Evolutionary conservation across 2,888 invertebrate genomes (phyloP), one percentile per base, ranked within the genome.

Genomic region (Maniola hyperantus): DNA sequence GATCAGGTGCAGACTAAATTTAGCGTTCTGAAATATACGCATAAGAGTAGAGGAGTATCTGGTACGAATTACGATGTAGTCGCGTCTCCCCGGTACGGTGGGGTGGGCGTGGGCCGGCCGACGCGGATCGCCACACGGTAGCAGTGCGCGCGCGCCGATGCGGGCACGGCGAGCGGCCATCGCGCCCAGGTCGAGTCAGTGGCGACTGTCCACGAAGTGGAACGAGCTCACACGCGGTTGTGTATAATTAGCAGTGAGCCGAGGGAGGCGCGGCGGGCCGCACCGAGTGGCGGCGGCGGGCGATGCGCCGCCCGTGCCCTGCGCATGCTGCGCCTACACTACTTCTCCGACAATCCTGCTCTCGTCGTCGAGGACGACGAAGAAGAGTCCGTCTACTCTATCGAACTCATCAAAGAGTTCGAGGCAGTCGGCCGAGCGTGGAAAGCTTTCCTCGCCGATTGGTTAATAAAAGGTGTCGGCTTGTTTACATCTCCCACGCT

Each of bases 391-490:
- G 96, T 96, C 79, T 96, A 97, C 91, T 95, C 96, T 74, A 92
- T 96, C 86, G 97, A 96, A 85, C 95, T 96, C 86, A 97, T 97
- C 91, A 97, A 97, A 93, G 97, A 97, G 91, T 97, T 97, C 88
- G 97, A 97, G 82, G 94, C 95, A 73, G 94, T 96, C 76, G 95
- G 96, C 76, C 95, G 95, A 74, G 95, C 95, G 67, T 96, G 96
- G 94, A 96, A 95, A 88, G 95, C 95, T 79, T 95, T 95, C 91
- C 93, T 97, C 78, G 95, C 95, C 74, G 95, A 96, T 84, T 92
- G 95, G 80, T 93, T 97, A 74, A 84, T 88, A 76, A 82, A 90
- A 91, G 91, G 91, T 90, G 87, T 81, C 82, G 80, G 84, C 68
- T 65, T 69, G 76, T 79, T 77, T 77, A 76, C 73, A 64, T 74